These are phyloP conservation scores for Bryconaethiops microstoma DNA, from an alignment of 2,797 vertebrate species.

Conservation along the genomic window DNA sequence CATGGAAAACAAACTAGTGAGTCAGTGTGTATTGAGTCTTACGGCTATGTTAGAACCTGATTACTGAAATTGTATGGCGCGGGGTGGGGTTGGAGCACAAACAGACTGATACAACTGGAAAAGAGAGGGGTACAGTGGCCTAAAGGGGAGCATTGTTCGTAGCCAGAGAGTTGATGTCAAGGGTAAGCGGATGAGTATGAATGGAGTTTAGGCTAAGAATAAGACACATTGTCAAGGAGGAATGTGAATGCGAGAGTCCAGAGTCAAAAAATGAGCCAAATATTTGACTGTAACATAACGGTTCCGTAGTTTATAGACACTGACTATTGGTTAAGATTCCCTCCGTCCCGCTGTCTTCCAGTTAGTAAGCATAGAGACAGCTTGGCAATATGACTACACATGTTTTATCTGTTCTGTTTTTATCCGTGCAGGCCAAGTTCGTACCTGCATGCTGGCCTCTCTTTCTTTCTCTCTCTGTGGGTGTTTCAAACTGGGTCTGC, in stretches of 20 bases:
- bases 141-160: conserved; percentile 50
- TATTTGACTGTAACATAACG: conserved; percentile 3
- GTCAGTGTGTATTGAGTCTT: neutral
- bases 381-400: neutral
- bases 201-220: conserved; percentile 39
- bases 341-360: neutral
- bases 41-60: neutral
- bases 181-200: conserved; percentile 27
- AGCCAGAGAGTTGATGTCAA: conserved; percentile 26
- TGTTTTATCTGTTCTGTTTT: neutral
- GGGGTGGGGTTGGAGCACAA: neutral
- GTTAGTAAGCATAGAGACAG: neutral
- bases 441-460: conserved; percentile 36
- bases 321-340: neutral
- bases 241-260: conserved; percentile 20
- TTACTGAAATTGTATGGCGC: neutral
- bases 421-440: neutral
- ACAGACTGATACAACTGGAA: neutral
- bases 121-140: conserved; percentile 15
- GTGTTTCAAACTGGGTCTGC: conserved; percentile 55
- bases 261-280: conserved; percentile 7
- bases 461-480: conserved; percentile 1
- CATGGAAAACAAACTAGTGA: neutral
- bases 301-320: neutral
- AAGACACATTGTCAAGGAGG: conserved; percentile 40